phyloP scores from a whole-genome alignment of 1,140 invertebrate species.

The Pseudomyrmex concolor region DNA sequence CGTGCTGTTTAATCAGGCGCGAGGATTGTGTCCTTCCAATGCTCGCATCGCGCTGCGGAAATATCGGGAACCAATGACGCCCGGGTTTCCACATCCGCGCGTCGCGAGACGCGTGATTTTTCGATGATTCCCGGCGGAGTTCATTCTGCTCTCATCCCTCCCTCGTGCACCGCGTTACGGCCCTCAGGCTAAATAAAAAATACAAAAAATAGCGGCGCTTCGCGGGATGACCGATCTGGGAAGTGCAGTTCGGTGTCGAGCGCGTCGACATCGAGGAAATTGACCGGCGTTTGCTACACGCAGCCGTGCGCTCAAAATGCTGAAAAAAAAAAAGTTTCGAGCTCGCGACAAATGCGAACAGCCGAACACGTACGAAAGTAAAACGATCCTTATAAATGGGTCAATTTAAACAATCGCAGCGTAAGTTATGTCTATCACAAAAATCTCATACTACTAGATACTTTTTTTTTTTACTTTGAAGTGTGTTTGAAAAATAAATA shows the following conservation, averaged over 20 bases:
- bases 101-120: constrained; percentile 72
- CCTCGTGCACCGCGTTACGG: neutral
- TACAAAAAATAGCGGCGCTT: constrained; percentile 63
- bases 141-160: constrained; percentile 22
- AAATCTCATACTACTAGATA: neutral
- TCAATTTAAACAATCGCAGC: constrained; percentile 47
- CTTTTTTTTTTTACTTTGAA: constrained; percentile 27
- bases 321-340: constrained; percentile 50
- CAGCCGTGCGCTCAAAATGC: constrained; percentile 58
- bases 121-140: constrained; percentile 68
- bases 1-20: constrained; percentile 79
- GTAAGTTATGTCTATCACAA: constrained; percentile 25
- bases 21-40: constrained; percentile 79
- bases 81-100: constrained; percentile 34
- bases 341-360: constrained; percentile 37
- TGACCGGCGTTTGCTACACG: constrained; percentile 68
- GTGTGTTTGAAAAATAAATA: neutral
- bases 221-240: constrained; percentile 70
- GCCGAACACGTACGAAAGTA: constrained; percentile 47
- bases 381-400: constrained; percentile 53
- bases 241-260: constrained; percentile 76
- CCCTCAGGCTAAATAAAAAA: constrained; percentile 62
- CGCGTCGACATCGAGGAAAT: constrained; percentile 70
- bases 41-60: constrained; percentile 65
- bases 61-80: constrained; percentile 68